These are phyloP conservation scores for Denticeps clupeoides DNA, from an alignment of 2,797 vertebrate genomes.

Conservation along the genomic window DNA sequence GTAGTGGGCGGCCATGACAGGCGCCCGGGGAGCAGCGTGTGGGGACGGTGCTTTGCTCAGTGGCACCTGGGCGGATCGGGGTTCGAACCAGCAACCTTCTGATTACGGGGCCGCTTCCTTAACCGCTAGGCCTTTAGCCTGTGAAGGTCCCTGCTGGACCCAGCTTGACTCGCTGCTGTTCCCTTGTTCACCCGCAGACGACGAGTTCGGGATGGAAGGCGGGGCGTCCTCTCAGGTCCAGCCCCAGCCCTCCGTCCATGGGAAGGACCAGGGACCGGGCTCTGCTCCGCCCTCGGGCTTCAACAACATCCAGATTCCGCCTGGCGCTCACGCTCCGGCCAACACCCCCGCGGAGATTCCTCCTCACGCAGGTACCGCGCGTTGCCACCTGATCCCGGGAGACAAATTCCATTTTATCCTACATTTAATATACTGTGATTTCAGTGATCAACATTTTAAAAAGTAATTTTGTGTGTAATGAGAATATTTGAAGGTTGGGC, in stretches of 20 bases:
- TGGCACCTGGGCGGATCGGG: too few relatives aligned
- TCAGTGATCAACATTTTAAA: too few relatives aligned
- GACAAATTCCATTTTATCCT: neutral
- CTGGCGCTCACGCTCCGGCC: constrained; percentile 88
- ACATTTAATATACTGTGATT: neutral
- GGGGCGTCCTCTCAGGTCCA: constrained; percentile 39
- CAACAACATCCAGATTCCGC: constrained; percentile 81
- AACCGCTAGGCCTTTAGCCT: too few relatives aligned
- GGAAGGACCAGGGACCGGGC: constrained; percentile 12
- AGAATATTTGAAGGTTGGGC: too few relatives aligned
- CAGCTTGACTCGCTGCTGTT: too few relatives aligned
- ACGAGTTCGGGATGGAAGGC: constrained; percentile 56
- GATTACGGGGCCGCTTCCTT: too few relatives aligned
- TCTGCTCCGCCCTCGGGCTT: constrained; percentile 52
- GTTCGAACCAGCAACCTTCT: too few relatives aligned
- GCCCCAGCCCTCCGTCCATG: constrained; percentile 28
- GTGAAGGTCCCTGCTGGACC: too few relatives aligned
- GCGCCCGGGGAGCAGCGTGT: too few relatives aligned
- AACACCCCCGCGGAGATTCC: constrained; percentile 92
- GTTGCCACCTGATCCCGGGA: neutral
- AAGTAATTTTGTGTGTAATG: too few relatives aligned
- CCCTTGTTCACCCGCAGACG: constrained; percentile 43
- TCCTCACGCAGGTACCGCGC: constrained; percentile 65
- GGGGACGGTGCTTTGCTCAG: too few relatives aligned
- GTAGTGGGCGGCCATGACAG: too few relatives aligned